These are phyloP conservation scores for Takifugu flavidus DNA, from an alignment of 2,113 vertebrate species.

Conservation along the genomic window DNA sequence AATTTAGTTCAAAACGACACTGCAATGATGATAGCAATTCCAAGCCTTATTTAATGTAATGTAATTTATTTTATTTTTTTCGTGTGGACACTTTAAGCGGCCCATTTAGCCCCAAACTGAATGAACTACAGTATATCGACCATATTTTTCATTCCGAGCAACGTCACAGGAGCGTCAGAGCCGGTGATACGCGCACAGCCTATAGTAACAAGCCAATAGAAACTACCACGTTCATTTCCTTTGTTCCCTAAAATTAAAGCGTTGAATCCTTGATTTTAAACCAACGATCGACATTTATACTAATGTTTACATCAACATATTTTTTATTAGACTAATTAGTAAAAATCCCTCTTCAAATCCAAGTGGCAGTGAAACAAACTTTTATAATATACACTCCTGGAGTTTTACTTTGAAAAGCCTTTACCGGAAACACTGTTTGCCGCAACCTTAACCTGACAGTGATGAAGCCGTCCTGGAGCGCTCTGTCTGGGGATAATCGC, in stretches of 20 bases:
- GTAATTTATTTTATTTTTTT: too few relatives aligned
- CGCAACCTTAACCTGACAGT: background rate
- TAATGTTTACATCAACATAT: too few relatives aligned
- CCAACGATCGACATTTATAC: too few relatives aligned
- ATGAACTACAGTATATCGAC: background rate
- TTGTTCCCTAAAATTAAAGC: conserved; percentile 24
- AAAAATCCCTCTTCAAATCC: background rate
- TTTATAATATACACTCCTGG: fast-evolving
- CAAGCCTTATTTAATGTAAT: too few relatives aligned
- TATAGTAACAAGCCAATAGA: conserved; percentile 7
- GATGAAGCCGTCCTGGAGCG: conserved; percentile 22
- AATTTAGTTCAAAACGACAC: too few relatives aligned
- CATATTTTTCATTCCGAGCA: background rate
- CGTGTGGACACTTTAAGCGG: too few relatives aligned
- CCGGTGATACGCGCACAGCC: background rate
- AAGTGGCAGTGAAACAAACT: fast-evolving
- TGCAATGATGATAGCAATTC: too few relatives aligned
- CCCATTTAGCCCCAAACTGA: background rate
- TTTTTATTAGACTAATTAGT: too few relatives aligned
- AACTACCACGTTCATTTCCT: fast-evolving
- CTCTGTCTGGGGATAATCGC: conserved; percentile 52
- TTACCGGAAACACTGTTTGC: background rate
- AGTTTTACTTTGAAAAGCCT: conserved; percentile 26
- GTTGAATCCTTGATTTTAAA: too few relatives aligned
- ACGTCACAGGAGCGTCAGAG: conserved; percentile 47